Evolutionary conservation across 1,140 invertebrate species (phyloP).

Genomic region (Macrobrachium rosenbergii): DNA sequence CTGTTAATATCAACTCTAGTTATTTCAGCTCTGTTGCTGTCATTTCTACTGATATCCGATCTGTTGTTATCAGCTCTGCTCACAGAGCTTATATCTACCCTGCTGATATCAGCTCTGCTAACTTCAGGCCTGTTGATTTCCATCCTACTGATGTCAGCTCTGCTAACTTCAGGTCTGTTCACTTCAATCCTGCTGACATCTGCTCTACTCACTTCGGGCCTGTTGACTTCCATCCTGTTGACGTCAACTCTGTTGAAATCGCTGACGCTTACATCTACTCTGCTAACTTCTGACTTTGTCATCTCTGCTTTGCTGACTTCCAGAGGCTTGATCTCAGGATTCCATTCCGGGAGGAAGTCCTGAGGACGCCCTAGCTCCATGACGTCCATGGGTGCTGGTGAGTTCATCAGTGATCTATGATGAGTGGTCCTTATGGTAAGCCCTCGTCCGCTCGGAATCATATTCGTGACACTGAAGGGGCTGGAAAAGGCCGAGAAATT

Average conservation of each 20-base stretch:
- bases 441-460: conserved; percentile 31
- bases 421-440: conserved; percentile 18
- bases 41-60: no score
- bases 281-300: neutral
- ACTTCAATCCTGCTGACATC: no score
- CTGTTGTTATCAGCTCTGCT: neutral
- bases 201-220: neutral
- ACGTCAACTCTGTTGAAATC: neutral
- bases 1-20: no score
- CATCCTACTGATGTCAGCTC: neutral
- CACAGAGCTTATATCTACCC: neutral
- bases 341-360: neutral
- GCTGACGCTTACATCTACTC: neutral
- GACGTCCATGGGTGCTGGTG: conserved; percentile 35
- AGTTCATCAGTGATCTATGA: neutral
- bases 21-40: no score
- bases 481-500: conserved; percentile 34
- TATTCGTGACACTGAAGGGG: conserved; percentile 52
- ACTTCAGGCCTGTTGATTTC: neutral
- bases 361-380: conserved; percentile 17
- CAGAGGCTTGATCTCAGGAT: neutral
- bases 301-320: neutral
- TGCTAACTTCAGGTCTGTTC: no score
- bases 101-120: neutral
- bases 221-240: neutral